Conservation (phyloP, 2,113 vertebrate species). For the Pitta sordida region DNA sequence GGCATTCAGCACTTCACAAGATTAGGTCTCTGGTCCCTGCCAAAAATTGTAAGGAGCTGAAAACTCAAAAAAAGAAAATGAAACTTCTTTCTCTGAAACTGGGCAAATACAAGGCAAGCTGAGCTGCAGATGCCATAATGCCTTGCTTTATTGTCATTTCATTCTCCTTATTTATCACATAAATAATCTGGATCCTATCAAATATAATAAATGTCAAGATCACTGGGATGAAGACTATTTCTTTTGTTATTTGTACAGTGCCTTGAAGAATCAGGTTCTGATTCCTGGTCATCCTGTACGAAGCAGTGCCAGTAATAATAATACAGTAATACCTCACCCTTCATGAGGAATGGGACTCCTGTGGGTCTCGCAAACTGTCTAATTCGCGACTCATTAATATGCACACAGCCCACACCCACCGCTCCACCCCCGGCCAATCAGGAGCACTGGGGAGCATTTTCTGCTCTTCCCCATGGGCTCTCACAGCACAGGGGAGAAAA, state of each 20-base stretch:
- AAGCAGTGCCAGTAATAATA: too few relatives aligned
- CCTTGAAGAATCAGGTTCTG: background rate
- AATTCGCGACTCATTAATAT: too few relatives aligned
- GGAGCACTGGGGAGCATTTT: too few relatives aligned
- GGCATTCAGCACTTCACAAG: slow-evolving; percentile 52
- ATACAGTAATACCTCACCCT: too few relatives aligned
- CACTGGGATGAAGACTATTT: background rate
- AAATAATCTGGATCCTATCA: background rate
- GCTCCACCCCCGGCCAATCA: too few relatives aligned
- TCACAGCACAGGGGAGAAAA: too few relatives aligned
- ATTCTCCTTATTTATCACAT: background rate
- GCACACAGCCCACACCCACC: too few relatives aligned
- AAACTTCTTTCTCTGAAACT: background rate
- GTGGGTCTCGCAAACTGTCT: too few relatives aligned
- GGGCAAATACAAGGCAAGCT: background rate
- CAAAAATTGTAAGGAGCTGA: slow-evolving; percentile 21
- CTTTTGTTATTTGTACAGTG: background rate
- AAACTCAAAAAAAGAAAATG: slow-evolving; percentile 4
- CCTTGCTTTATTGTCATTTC: background rate
- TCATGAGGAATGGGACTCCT: too few relatives aligned
- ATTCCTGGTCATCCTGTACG: background rate
- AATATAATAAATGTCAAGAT: background rate
- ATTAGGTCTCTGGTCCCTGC: slow-evolving; percentile 45
- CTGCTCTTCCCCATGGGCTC: too few relatives aligned
- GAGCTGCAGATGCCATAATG: background rate